Base-by-base conservation (phyloP, 1,140 invertebrate species). In the Parapsyche elsis region DNA sequence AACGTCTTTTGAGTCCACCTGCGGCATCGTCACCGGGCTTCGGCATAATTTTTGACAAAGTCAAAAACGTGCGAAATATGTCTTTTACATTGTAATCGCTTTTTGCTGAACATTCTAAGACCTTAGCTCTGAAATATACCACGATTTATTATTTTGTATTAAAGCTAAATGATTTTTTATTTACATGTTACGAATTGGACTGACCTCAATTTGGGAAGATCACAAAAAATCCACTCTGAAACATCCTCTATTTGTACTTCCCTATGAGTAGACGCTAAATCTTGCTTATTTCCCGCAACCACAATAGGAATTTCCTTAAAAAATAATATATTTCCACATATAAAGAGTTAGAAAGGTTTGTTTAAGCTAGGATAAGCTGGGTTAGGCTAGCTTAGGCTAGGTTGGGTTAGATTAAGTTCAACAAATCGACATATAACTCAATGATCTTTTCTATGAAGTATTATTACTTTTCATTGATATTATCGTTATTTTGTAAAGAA, bases 211-310 rank as follows among this genome's bases (percentile, higher is more conserved):
- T 92, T 93, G 0, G 94, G 94, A 78, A 95, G 86, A 85, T 94
- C 92, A 84, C 93, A 94, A 84, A 91, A 94, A 0, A 95, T 88
- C 94, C 94, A 95, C 84, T 95, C 94, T 71, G 92, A 93, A 1
- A 94, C 94, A 84, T 95, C 94, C 85, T 95, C 94, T 75, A 93
- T 91, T 23, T 90, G 88, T 57, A 94, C 92, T 87, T 94, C 92
- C 70, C 93, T 86, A 81, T 92, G 90, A 38, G 90, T 90, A 76
- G 88, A 85, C 10, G 92, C 92, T 44, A 96, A 85, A 85, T 97
- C 95, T 23, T 92, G 87, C 88, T 96, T 97, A 87, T 96, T 96
- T 14, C 95, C 95, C 2, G 94, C 94, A 71, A 97, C 91, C 19
- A 96, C 94, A 84, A 96, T 95, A 5, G 95, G 95, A 75, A 96